phyloP scores from a whole-genome alignment of 2,888 invertebrate genomes.

The Oxycera nigricornis region DNA sequence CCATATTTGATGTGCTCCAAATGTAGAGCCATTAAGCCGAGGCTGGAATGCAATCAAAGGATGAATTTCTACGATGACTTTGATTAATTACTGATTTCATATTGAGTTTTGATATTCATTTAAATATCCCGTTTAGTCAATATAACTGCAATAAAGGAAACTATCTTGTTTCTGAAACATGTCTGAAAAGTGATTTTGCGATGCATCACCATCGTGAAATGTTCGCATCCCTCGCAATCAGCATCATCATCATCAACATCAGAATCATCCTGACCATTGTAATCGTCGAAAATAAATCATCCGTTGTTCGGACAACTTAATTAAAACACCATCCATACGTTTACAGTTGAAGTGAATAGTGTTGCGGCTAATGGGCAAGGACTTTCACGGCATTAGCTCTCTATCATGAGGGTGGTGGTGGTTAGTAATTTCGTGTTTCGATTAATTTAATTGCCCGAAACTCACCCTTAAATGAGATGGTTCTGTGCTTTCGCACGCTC shows the following conservation, averaged over 20 bases:
- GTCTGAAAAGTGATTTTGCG: too few relatives aligned
- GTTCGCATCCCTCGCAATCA: not conserved
- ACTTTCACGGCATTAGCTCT: not conserved
- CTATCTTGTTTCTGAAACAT: too few relatives aligned
- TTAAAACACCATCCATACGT: slow-evolving; percentile 38
- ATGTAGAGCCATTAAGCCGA: slow-evolving; percentile 22
- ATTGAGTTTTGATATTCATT: slow-evolving; percentile 29
- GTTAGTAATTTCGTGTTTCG: slow-evolving; percentile 40
- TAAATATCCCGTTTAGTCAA: too few relatives aligned
- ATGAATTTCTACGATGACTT: slow-evolving; percentile 42
- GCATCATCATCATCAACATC: slow-evolving; percentile 10
- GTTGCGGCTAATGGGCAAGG: not conserved
- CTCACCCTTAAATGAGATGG: slow-evolving; percentile 37
- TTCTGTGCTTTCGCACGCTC: slow-evolving; percentile 18
- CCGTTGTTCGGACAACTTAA: slow-evolving; percentile 40
- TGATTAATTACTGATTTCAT: slow-evolving; percentile 44
- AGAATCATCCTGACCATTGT: slow-evolving; percentile 20
- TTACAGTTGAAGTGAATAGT: not conserved
- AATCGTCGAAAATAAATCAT: slow-evolving; percentile 41
- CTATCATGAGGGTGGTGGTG: not conserved
- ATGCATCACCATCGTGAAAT: slow-evolving; percentile 5
- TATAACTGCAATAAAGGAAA: too few relatives aligned
- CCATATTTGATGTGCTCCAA: slow-evolving; percentile 38
- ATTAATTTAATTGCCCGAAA: slow-evolving; percentile 46
- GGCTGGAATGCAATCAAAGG: slow-evolving; percentile 4